Percentiles rank a stretch among this genome's conserved stretches.
Conservation (phyloP, 2,797 vertebrate genomes). For the Poeciliopsis infans region DNA sequence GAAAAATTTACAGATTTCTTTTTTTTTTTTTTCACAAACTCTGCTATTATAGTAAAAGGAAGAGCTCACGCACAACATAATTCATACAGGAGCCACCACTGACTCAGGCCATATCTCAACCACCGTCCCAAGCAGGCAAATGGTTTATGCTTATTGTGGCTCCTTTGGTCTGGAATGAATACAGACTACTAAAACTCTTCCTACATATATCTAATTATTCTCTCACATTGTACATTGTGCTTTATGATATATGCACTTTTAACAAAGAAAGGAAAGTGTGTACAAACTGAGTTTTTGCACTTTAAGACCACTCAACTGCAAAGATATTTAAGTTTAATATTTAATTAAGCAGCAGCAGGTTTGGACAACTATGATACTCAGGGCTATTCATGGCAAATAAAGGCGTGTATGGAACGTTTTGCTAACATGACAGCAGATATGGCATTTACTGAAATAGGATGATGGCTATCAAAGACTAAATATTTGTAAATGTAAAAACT, state of each 20-base stretch:
- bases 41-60: not conserved
- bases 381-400: constrained; percentile 56
- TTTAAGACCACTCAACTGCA: constrained; percentile 82
- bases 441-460: constrained; percentile 39
- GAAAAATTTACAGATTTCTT: not conserved
- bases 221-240: constrained; percentile 39
- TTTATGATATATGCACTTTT: constrained; percentile 49
- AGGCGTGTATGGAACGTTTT: constrained; percentile 50
- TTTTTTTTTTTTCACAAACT: not conserved
- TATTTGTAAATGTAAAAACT: constrained; percentile 21
- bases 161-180: constrained; percentile 46
- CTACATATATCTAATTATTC: constrained; percentile 42
- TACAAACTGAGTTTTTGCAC: constrained; percentile 81
- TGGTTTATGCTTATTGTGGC: constrained; percentile 70
- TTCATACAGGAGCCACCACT: not conserved
- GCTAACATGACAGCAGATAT: constrained; percentile 36
- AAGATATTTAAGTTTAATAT: constrained; percentile 83
- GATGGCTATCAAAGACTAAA: constrained; percentile 28
- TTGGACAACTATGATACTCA: constrained; percentile 79
- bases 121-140: constrained; percentile 75
- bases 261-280: constrained; percentile 72
- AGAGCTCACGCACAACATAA: not conserved
- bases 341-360: constrained; percentile 81
- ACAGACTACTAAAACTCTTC: constrained; percentile 41
- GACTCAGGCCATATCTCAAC: constrained; percentile 72